Percentiles rank a stretch among this genome's conserved stretches.
Conservation (phyloP, 2,113 vertebrate genomes). For the Chloropsis hardwickii region DNA sequence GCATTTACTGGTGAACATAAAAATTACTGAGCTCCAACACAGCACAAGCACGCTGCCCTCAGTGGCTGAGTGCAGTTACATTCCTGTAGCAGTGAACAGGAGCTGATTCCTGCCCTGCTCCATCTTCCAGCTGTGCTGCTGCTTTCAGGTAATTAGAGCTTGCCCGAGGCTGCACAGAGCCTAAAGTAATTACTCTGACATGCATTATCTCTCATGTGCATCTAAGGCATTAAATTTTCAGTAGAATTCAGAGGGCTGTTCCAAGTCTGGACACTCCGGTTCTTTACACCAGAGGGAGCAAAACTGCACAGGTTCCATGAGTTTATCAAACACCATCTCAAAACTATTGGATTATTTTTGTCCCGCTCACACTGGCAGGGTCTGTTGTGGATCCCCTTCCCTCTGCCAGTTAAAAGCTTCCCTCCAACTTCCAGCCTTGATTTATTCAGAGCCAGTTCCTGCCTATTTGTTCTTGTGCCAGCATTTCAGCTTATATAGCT, state of each 20-base stretch:
- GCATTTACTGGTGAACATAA: neutral
- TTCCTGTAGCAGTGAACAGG: neutral
- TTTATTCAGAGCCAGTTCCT: conserved; percentile 59
- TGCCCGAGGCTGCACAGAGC: neutral
- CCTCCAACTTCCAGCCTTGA: conserved; percentile 51
- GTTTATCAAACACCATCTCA: neutral
- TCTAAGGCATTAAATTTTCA: neutral
- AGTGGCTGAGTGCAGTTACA: neutral
- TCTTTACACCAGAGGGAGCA: neutral
- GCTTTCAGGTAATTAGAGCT: neutral
- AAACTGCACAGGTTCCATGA: neutral
- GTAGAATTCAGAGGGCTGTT: neutral
- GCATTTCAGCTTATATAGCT: conserved; percentile 64
- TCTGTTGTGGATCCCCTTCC: neutral
- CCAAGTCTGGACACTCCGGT: neutral
- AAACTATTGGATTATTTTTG: neutral
- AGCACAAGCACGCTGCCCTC: neutral
- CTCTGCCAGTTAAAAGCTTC: conserved; percentile 27
- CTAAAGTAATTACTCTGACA: neutral
- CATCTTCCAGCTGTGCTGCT: neutral
- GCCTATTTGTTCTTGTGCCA: conserved; percentile 67
- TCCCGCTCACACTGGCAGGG: neutral
- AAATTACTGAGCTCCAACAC: neutral
- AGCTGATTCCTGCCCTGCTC: neutral
- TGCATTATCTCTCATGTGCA: neutral